Evolutionary conservation across 2,113 vertebrate species (phyloP).

Genomic region (Panurus biarmicus): DNA sequence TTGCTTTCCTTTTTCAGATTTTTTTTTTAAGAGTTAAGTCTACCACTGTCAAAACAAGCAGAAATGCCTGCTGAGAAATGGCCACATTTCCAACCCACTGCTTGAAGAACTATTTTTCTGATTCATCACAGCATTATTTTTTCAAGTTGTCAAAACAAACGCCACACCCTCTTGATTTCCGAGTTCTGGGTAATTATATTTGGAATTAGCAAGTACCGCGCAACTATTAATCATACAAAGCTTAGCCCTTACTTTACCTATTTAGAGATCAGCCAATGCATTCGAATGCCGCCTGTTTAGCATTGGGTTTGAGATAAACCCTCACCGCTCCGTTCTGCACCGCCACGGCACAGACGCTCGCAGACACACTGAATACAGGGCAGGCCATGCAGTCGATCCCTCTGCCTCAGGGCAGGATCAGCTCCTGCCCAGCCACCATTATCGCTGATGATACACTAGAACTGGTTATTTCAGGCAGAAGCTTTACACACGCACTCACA

Average conservation of each 20-base stretch:
- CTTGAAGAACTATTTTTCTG: constrained; percentile 48
- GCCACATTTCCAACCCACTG: neutral
- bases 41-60: neutral
- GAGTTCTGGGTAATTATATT: constrained; percentile 29
- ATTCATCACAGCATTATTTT: constrained; percentile 22
- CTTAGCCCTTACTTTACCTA: neutral
- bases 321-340: neutral
- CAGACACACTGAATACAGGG: neutral
- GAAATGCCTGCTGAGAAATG: neutral
- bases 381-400: neutral
- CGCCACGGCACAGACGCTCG: neutral
- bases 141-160: constrained; percentile 62
- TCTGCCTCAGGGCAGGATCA: constrained; percentile 14
- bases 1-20: neutral
- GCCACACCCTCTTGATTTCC: constrained; percentile 65
- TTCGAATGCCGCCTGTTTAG: neutral
- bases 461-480: neutral
- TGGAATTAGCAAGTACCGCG: neutral
- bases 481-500: neutral
- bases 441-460: neutral
- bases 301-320: neutral
- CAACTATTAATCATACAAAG: constrained; percentile 17
- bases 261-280: neutral
- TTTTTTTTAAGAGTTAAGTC: neutral
- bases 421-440: neutral